These are phyloP conservation scores for Amblyteles armatorius DNA, from an alignment of 2,888 invertebrate species.

Conservation along the genomic window DNA sequence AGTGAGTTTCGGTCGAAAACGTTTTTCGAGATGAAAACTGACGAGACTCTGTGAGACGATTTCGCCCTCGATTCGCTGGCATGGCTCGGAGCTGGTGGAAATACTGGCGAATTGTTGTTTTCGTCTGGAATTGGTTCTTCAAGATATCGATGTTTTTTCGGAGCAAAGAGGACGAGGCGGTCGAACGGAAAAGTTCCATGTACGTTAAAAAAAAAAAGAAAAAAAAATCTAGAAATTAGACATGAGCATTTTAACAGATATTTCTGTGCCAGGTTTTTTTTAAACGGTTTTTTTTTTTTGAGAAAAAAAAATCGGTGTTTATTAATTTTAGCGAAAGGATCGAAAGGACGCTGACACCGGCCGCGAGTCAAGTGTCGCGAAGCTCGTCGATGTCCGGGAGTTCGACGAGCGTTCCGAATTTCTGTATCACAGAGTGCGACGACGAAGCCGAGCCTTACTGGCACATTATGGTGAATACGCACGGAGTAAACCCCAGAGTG, in stretches of 20 bases:
- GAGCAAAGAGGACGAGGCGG: slow-evolving; percentile 24
- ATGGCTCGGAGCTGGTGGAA: slow-evolving; percentile 61
- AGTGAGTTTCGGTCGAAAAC: not conserved
- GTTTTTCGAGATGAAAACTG: slow-evolving; percentile 3
- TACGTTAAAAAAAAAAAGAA: slow-evolving; percentile 46
- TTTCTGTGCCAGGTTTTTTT: not conserved
- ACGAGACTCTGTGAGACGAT: slow-evolving; percentile 23
- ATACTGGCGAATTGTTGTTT: slow-evolving; percentile 59
- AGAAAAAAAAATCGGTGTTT: slow-evolving; percentile 3
- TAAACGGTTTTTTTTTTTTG: not conserved
- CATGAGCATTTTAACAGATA: not conserved
- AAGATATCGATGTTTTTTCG: slow-evolving; percentile 44
- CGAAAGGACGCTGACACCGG: slow-evolving; percentile 35
- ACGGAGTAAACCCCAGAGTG: slow-evolving; percentile 5
- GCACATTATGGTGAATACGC: slow-evolving; percentile 77
- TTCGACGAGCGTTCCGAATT: slow-evolving; percentile 73
- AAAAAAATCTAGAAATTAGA: not conserved
- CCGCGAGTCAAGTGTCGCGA: slow-evolving; percentile 40
- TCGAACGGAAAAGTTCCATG: slow-evolving; percentile 31
- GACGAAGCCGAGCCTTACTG: slow-evolving; percentile 80
- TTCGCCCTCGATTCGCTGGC: slow-evolving; percentile 5
- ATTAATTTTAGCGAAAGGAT: slow-evolving; percentile 57
- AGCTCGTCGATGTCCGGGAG: slow-evolving; percentile 50
- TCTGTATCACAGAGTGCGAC: slow-evolving; percentile 78
- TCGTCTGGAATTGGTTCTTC: slow-evolving; percentile 67